Percentiles rank a stretch among this genome's conserved stretches.
These are phyloP conservation scores for Eupithecia tripunctaria DNA, from an alignment of 2,888 invertebrate genomes.

Conservation along the genomic window DNA sequence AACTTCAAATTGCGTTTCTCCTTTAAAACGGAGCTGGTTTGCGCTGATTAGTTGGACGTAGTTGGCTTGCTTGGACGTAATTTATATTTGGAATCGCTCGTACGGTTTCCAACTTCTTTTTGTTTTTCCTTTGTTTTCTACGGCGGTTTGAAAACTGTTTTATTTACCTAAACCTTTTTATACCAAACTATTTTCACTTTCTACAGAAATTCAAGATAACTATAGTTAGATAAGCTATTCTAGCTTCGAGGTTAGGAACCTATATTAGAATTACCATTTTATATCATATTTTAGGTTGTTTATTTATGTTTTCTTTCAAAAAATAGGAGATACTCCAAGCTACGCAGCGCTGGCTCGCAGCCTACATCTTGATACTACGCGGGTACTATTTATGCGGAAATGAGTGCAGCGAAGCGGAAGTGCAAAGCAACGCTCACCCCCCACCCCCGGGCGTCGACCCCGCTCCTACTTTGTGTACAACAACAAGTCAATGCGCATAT, in stretches of 20 bases:
- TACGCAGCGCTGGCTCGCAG: conserved; percentile 39
- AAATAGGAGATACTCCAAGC: neutral
- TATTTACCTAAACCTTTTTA: conserved; percentile 4
- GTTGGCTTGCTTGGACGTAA: conserved; percentile 44
- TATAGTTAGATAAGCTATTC: neutral
- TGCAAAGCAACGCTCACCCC: conserved; percentile 75
- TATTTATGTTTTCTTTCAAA: neutral
- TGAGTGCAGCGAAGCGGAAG: conserved; percentile 81
- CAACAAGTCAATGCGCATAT: conserved; percentile 41
- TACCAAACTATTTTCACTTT: neutral
- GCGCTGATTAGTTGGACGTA: conserved; percentile 66
- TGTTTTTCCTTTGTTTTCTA: conserved; percentile 18
- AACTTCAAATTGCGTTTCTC: conserved; percentile 78
- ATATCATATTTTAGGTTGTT: neutral
- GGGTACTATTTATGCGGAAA: conserved; percentile 80
- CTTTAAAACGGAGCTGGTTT: conserved; percentile 67
- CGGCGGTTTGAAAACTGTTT: conserved; percentile 13
- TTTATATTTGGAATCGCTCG: conserved; percentile 48
- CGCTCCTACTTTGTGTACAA: conserved; percentile 53
- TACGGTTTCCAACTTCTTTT: conserved; percentile 31
- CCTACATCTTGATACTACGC: conserved; percentile 69
- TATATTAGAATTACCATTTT: neutral
- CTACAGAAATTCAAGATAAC: neutral
- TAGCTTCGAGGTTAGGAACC: neutral
- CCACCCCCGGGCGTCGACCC: conserved; percentile 71